A percentile compares a stretch with the other conserved stretches of the same genome.
These are phyloP conservation scores for Adoxophyes honmai DNA, from an alignment of 1,140 invertebrate genomes.

Conservation along the genomic window DNA sequence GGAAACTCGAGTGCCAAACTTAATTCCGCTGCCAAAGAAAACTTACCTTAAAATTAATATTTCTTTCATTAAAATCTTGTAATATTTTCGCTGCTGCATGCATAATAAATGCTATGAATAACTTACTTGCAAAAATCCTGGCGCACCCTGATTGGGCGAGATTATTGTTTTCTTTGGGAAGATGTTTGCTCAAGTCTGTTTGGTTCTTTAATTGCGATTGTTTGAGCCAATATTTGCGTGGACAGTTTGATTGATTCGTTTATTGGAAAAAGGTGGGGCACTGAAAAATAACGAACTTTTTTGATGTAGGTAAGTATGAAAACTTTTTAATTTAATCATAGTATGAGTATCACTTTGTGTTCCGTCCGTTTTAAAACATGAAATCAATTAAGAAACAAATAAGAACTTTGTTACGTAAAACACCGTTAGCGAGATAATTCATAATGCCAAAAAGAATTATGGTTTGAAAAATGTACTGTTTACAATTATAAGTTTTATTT, in stretches of 20 bases:
- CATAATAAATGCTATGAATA: slow-evolving; percentile 78
- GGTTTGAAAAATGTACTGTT: no score
- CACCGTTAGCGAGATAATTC: no score
- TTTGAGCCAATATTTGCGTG: slow-evolving; percentile 37
- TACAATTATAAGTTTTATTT: no score
- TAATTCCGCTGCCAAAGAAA: slow-evolving; percentile 67
- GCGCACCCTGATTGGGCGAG: slow-evolving; percentile 33
- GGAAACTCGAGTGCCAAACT: slow-evolving; percentile 42
- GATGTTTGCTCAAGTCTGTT: slow-evolving; percentile 18
- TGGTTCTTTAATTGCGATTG: slow-evolving; percentile 42
- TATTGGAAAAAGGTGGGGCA: no score
- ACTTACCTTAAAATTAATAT: slow-evolving; percentile 77
- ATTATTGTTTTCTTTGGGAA: slow-evolving; percentile 43
- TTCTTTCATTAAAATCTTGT: slow-evolving; percentile 79
- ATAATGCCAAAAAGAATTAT: no score
- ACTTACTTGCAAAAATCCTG: slow-evolving; percentile 65
- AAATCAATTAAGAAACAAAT: no score
- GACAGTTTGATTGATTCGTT: slow-evolving; percentile 3
- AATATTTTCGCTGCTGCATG: slow-evolving; percentile 78
- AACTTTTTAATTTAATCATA: no score
- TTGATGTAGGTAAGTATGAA: no score
- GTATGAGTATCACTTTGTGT: no score
- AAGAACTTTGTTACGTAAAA: no score
- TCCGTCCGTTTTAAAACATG: no score
- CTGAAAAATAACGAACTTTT: no score